phyloP scores from a whole-genome alignment of 2,113 vertebrate species.

The Brienomyrus longianalis region DNA sequence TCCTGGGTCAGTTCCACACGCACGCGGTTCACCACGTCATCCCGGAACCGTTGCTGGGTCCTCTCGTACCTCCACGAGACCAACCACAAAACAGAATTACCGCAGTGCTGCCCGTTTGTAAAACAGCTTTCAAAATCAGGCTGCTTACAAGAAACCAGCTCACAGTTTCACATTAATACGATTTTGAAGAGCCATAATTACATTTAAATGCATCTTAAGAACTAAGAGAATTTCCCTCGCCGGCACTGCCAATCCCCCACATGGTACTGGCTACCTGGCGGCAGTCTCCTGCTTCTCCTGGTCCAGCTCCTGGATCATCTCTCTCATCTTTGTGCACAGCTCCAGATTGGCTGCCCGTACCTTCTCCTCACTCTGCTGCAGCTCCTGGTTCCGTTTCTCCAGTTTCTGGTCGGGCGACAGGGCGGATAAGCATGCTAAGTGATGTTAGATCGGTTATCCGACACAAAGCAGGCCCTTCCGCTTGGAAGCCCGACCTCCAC shows the following conservation, averaged over 20 bases:
- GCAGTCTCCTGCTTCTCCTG: constrained; percentile 84
- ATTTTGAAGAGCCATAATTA: background rate
- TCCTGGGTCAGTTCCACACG: constrained; percentile 65
- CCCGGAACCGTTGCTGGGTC: constrained; percentile 79
- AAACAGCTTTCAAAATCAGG: background rate
- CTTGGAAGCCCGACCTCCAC: constrained; percentile 60
- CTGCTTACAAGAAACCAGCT: background rate
- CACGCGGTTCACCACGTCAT: constrained; percentile 76
- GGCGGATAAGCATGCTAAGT: background rate
- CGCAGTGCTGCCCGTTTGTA: background rate
- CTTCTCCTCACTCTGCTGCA: constrained; percentile 75
- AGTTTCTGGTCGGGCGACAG: constrained; percentile 48
- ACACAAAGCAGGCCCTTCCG: background rate
- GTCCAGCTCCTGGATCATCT: constrained; percentile 90
- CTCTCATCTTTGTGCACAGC: constrained; percentile 89
- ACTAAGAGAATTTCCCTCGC: background rate
- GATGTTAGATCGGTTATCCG: background rate
- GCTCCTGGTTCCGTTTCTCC: constrained; percentile 60
- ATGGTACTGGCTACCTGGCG: constrained; percentile 59
- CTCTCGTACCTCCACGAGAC: constrained; percentile 66
- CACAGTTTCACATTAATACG: background rate
- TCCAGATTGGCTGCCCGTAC: constrained; percentile 75
- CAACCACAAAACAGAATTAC: background rate
- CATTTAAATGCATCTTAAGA: background rate
- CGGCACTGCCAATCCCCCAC: background rate